phyloP scores from a whole-genome alignment of 2,113 vertebrate species.

The Bostrychus sinensis region DNA sequence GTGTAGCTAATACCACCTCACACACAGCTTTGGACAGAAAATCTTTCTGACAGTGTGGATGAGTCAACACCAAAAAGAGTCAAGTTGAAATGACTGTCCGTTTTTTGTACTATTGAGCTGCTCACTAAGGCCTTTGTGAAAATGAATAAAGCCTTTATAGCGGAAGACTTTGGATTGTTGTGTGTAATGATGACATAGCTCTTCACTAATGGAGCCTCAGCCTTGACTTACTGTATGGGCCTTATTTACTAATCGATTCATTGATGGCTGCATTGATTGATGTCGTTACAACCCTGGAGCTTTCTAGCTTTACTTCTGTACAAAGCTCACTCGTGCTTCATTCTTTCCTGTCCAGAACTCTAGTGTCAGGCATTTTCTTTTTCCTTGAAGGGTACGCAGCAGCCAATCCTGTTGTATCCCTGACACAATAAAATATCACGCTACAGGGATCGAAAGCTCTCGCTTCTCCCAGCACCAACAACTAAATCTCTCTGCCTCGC shows the following conservation, averaged over 20 bases:
- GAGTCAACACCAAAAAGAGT: conserved; percentile 30
- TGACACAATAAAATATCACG: conserved; percentile 63
- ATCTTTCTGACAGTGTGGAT: conserved; percentile 13
- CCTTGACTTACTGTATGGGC: conserved; percentile 72
- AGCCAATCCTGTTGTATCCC: conserved; percentile 51
- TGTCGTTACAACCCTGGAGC: conserved; percentile 40
- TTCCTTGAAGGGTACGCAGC: conserved; percentile 46
- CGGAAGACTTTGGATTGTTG: conserved; percentile 54
- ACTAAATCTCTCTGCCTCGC: conserved; percentile 56
- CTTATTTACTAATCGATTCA: conserved; percentile 74
- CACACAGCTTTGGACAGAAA: conserved; percentile 27
- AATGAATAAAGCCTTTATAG: conserved; percentile 58
- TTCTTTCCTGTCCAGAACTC: conserved; percentile 35
- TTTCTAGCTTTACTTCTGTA: conserved; percentile 43
- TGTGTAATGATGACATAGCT: conserved; percentile 77
- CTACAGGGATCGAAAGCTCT: conserved; percentile 55
- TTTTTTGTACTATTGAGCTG: conserved; percentile 52
- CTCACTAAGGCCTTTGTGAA: conserved; percentile 42
- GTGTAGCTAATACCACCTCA: conserved; percentile 12
- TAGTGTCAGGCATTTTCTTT: conserved; percentile 52
- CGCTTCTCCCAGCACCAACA: conserved; percentile 49
- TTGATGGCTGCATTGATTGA: conserved; percentile 67
- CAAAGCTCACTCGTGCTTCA: conserved; percentile 47
- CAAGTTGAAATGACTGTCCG: conserved; percentile 37
- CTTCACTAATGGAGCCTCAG: conserved; percentile 73